Base-by-base conservation (phyloP, 2,888 invertebrate genomes). In the Nemotelus nigrinus region DNA sequence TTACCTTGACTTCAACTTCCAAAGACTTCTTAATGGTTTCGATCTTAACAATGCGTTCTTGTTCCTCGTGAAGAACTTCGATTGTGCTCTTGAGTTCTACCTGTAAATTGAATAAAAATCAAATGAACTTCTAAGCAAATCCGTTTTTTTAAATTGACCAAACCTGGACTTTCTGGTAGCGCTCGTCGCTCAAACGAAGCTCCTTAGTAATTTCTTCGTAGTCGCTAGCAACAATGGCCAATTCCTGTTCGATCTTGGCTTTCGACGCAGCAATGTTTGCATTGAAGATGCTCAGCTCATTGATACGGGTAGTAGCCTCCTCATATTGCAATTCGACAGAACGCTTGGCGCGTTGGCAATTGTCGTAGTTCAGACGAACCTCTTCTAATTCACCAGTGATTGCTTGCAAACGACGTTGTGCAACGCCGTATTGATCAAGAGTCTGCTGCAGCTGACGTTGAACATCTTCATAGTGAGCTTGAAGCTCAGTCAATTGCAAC, bases 121-220 rank as follows among this genome's bases (percentile, higher is more conserved):
- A 25, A 25, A 25, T 25, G 25, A 44, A 53, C 39, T 8, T 44
- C 3, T 47, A 50, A 6, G 7, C 10, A 10, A 4, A 53, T n/a
- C 25, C 0, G 25, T 25, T 25, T 25, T 25, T 25, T 25, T 25
- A 25, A 25, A 1, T 71, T 25, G 7, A 8, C 2, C 82, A 82
- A 86, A 92, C 92, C 89, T 92, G 90, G 82, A 96, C 94, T 87
- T 96, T 94, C 90, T 97, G 97, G 91, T 93, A 97, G 89, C 97
- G 94, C 89, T 98, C 98, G 87, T 98, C 98, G 85, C 93, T 92
- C 83, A 96, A 92, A 88, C 95, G 94, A 85, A 98, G 90, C 88
- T 98, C 97, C 89, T 96, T 96, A 88, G 96, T 95, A 86, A 98
- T 95, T 89, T 99, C 99, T 87, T 99, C 99, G 88, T 99, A 96